Evolutionary conservation across 1,140 invertebrate species (phyloP).

Genomic region (Augochlora pura): DNA sequence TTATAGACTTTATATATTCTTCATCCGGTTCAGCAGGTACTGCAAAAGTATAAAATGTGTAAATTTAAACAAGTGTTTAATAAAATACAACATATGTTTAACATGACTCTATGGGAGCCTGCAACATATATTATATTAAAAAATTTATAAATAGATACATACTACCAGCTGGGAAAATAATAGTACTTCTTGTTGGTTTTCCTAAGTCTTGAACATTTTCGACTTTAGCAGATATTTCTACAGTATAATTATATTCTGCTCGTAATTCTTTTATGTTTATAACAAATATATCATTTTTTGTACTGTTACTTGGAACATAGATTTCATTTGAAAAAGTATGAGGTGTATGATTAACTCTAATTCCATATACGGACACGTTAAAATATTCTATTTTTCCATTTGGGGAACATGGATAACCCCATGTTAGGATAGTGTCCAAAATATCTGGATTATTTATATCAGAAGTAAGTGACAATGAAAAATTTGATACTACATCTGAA

Average conservation of each 20-base stretch:
- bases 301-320: conserved; percentile 26
- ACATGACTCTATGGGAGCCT: too few relatives aligned
- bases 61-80: too few relatives aligned
- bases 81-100: too few relatives aligned
- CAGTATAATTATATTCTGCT: conserved; percentile 69
- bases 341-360: conserved; percentile 46
- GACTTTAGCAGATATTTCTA: conserved; percentile 64
- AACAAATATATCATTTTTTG: conserved; percentile 55
- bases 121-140: conserved; percentile 3
- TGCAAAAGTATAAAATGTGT: conserved; percentile 28
- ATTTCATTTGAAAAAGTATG: conserved; percentile 25
- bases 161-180: conserved; percentile 72
- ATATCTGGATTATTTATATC: conserved; percentile 55
- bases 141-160: conserved; percentile 42
- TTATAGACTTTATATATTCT: conserved; percentile 68
- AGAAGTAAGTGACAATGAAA: conserved; percentile 49
- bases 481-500: conserved; percentile 62
- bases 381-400: conserved; percentile 67
- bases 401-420: conserved; percentile 68
- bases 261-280: conserved; percentile 60
- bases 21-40: conserved; percentile 68
- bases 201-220: conserved; percentile 48
- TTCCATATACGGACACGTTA: conserved; percentile 59
- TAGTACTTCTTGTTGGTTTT: conserved; percentile 13
- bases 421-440: conserved; percentile 66